phyloP scores from a whole-genome alignment of 2,113 vertebrate genomes.

The Sander vitreus region DNA sequence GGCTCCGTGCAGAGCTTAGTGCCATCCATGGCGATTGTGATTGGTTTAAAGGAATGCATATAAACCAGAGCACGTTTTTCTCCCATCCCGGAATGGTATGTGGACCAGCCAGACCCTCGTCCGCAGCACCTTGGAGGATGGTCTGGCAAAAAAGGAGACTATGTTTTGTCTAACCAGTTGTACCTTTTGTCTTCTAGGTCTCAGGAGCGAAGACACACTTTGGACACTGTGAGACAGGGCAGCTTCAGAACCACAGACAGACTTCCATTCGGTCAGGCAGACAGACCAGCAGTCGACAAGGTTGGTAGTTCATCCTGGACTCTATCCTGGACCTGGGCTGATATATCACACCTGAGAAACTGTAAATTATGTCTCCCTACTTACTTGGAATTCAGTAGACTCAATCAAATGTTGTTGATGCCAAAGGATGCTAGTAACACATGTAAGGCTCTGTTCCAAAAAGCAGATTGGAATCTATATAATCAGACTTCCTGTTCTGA shows the following conservation, averaged over 20 bases:
- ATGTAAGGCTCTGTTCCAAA: neutral
- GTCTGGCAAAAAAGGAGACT: no score
- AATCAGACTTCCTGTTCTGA: neutral
- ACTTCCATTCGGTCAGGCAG: slow-evolving; percentile 56
- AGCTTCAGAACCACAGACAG: slow-evolving; percentile 62
- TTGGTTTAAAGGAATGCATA: no score
- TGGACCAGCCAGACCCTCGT: no score
- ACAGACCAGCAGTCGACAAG: slow-evolving; percentile 77
- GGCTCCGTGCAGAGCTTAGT: no score
- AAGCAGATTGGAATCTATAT: neutral
- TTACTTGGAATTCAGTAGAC: neutral
- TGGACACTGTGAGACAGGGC: slow-evolving; percentile 81
- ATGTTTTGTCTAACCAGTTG: neutral
- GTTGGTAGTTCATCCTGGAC: slow-evolving; percentile 54
- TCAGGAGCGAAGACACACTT: slow-evolving; percentile 85
- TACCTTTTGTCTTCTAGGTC: slow-evolving; percentile 61
- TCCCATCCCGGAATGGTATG: no score
- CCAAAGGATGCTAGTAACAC: neutral
- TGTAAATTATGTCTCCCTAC: neutral
- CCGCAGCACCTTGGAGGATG: no score
- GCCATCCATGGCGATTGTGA: no score
- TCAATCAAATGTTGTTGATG: neutral
- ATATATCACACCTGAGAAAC: neutral
- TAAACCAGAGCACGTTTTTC: no score
- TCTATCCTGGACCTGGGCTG: neutral